phyloP scores from a whole-genome alignment of 1,140 invertebrate species.

The Tetragnatha versicolor region DNA sequence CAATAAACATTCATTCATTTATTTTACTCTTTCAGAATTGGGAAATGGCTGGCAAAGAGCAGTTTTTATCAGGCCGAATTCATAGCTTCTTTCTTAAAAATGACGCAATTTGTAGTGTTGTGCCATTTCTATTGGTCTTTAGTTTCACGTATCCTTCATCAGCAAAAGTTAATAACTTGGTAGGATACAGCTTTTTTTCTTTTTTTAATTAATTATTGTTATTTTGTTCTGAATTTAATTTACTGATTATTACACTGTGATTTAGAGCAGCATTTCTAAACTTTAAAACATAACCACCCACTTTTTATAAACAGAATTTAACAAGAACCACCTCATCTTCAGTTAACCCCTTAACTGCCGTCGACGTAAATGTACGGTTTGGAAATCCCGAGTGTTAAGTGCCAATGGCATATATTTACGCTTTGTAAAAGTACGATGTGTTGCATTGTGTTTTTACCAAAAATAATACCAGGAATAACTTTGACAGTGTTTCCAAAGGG shows the following conservation, averaged over 20 bases:
- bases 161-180: constrained; percentile 65
- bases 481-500: no score
- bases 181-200: constrained; percentile 59
- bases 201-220: no score
- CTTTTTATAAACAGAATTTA: no score
- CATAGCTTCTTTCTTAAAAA: constrained; percentile 66
- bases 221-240: neutral
- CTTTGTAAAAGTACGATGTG: no score
- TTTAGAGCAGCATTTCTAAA: neutral
- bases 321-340: no score
- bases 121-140: constrained; percentile 69
- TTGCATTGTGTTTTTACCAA: no score
- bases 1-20: neutral
- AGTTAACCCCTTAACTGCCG: no score
- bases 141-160: constrained; percentile 65
- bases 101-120: constrained; percentile 67
- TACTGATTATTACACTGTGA: neutral
- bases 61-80: constrained; percentile 67
- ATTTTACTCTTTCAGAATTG: constrained; percentile 62
- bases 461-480: no score
- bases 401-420: no score
- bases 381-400: no score
- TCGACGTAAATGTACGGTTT: no score
- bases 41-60: constrained; percentile 66
- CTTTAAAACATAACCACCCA: no score